Evolutionary conservation across 2,113 vertebrate species (phyloP), one percentile per base, ranked within the genome.

Genomic region (Penelope pileata): DNA sequence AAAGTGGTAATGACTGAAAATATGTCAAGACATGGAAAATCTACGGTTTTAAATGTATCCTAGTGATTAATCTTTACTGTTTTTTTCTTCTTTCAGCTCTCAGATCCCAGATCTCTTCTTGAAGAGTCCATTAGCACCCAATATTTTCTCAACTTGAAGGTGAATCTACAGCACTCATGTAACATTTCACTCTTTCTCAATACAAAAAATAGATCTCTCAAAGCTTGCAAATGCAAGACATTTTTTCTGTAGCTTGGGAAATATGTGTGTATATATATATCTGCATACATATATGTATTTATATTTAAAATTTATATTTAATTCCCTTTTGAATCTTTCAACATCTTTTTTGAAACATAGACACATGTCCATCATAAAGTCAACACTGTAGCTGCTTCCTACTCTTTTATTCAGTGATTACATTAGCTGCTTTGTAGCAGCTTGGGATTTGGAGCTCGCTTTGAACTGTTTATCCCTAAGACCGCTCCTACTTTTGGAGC

Each of bases 361-460:
- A 68, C 36, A 47, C 53, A 29, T 72, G 72, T 66, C 88, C n/a
- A 48, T 90, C 88, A 93, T n/a, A 76, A 91, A 88, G 21, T 13
- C 82, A 42, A 8, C 0, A 0, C 48, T 73, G 67, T 36, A 93
- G 29, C 53, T 95, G 3, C 58, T 79, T 87, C 53, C 40, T 87
- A 19, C 67, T 96, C 82, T 69, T 36, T 60, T 48, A 79, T 90
- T 85, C 48, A 83, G 32, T 70, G 66, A 72, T 48, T 91, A 16
- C 47, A 85, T 79, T 76, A 76, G 53, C 58, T 63, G 11, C 66
- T 85, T 83, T 85, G 40, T 27, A 83, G 58, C 67, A 85, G n/a
- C 63, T 88, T 91, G 74, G 53, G 74, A 91, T 89, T 30, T 87
- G 78, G 27, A 93, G n/a, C 53, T 90, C 45, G 26, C 67, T 96